Evolutionary conservation across 2,797 vertebrate species (phyloP), one percentile per base, ranked within the genome.

Genomic region (Cynodonichthys magdalenae): DNA sequence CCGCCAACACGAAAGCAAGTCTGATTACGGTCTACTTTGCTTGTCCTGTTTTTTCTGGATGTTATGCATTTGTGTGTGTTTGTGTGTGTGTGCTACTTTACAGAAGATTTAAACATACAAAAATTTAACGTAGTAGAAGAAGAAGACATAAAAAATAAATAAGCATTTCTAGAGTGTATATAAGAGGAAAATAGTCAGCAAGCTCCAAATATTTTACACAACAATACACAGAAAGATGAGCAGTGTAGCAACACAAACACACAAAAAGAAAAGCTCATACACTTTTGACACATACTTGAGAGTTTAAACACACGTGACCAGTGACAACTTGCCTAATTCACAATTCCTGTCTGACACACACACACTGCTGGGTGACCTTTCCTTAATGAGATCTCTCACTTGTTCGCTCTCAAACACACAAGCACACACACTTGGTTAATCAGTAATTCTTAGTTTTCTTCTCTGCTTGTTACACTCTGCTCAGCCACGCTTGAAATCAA

Each of bases 11-110:
- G 48, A 59, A 75, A 29, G 78, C 55, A 15, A 17, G 54, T 36
- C 56, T 84, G 81, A 90, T 89, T 87, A 76, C 53, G 48, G 73
- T 63, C 51, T 70, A 50, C 74, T 70, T 64, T 50, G 15, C 24
- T 54, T 54, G 52, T 51, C 57, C 34, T 44, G 45, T 18, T 50
- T 63, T 62, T 64, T 70, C 61, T 73, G 45, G 61, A 74, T 66
- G 18, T 29, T 24, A 56, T 36, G 7, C 17, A 41, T 47, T 34
- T 58, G 41, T 66, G 44, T 52, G 42, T 62, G 1, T 57, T 6
- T 39, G 56, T 14, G 24, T 24, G 24, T 24, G 24, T 3, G 18
- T 31, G 6, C 15, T 51, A 3, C 52, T 71, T 74, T 55, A 71
- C 15, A 8, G 8, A 12, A 24, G 2, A 66, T 60, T 57, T 70